These are phyloP conservation scores for Rhynchomys soricoides DNA, from an alignment of 2,113 vertebrate species.

Conservation along the genomic window DNA sequence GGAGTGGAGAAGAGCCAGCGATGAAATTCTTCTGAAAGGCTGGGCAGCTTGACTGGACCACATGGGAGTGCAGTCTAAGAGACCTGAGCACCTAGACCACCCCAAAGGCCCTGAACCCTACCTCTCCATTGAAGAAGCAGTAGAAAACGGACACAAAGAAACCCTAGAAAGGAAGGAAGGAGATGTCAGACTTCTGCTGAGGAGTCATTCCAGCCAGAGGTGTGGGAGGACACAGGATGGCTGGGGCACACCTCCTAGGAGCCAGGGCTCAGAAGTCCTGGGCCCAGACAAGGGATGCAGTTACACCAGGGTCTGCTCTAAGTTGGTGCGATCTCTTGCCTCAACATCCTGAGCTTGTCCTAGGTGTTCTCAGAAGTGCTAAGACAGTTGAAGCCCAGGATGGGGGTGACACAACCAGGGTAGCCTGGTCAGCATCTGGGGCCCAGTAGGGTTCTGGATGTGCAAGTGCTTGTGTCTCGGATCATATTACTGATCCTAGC, in stretches of 20 bases:
- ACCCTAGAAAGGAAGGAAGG: constrained; percentile 88
- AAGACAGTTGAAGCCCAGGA: not conserved
- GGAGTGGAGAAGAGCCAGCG: not conserved
- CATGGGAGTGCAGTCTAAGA: not conserved
- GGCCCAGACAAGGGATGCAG: no score
- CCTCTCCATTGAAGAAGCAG: constrained; percentile 99
- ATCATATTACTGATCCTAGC: accelerated
- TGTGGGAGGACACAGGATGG: not conserved
- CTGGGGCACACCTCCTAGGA: not conserved
- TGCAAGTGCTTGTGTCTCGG: not conserved
- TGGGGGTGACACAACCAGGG: not conserved
- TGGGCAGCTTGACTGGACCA: not conserved
- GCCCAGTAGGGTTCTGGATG: not conserved
- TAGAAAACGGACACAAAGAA: constrained; percentile 99
- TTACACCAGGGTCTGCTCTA: no score
- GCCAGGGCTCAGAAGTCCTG: not conserved
- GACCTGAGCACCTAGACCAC: not conserved
- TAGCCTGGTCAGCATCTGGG: no score
- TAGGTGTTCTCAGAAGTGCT: not conserved
- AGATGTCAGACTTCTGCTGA: not conserved
- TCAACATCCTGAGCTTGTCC: not conserved
- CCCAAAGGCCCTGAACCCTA: constrained; percentile 81
- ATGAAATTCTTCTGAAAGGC: not conserved
- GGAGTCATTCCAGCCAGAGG: no score
- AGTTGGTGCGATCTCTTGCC: not conserved